Evolutionary conservation across 2,113 vertebrate species (phyloP).

Genomic region (Rousettus leschenaultii): DNA sequence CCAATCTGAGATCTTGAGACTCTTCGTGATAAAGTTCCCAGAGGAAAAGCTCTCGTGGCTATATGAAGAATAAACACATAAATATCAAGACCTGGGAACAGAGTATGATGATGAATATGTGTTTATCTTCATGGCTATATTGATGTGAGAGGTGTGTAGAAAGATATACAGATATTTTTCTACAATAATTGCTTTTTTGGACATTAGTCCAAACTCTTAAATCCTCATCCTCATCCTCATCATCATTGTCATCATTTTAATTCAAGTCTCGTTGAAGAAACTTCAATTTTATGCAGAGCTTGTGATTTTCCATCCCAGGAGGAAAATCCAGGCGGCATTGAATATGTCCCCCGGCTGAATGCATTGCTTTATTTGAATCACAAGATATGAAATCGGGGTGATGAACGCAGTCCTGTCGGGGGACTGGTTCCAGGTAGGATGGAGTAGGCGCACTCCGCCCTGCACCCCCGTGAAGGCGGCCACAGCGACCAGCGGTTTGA

Average conservation of each 20-base stretch:
- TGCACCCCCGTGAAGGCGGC: accelerated
- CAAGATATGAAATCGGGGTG: neutral
- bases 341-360: neutral
- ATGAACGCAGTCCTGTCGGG: too few species aligned
- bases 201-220: neutral
- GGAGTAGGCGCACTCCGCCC: accelerated
- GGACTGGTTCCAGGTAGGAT: neutral
- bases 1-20: neutral
- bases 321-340: neutral
- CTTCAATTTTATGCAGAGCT: neutral
- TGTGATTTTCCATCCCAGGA: neutral
- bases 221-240: neutral
- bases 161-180: neutral
- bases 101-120: neutral
- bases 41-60: neutral
- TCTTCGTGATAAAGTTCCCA: neutral
- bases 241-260: neutral
- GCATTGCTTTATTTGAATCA: neutral
- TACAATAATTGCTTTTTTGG: neutral
- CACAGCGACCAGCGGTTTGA: accelerated
- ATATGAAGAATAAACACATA: neutral
- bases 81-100: neutral
- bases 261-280: neutral
- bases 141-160: neutral
- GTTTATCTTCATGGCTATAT: neutral